Evolutionary conservation across 2,797 vertebrate species (phyloP).

Genomic region (Epinephelus awoara): DNA sequence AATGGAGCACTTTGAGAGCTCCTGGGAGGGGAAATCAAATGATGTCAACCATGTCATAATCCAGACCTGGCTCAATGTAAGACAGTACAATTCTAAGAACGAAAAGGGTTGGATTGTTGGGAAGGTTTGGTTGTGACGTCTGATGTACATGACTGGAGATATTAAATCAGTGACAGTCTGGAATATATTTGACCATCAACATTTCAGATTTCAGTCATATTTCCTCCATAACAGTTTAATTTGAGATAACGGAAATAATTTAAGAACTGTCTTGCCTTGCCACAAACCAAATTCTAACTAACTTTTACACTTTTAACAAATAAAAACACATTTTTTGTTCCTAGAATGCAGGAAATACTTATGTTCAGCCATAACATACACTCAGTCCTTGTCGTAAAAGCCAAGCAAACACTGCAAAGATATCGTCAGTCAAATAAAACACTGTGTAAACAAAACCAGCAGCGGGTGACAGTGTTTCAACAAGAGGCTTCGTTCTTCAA

Average conservation of each 20-base stretch:
- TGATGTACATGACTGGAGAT: constrained; percentile 43
- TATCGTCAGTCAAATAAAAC: constrained; percentile 35
- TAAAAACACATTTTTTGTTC: neutral
- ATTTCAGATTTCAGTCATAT: neutral
- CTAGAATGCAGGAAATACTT: neutral
- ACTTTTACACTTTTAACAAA: neutral
- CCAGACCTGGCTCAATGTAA: constrained; percentile 56
- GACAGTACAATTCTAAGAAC: constrained; percentile 38
- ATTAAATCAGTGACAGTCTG: constrained; percentile 32
- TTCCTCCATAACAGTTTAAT: neutral
- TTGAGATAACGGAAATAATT: neutral
- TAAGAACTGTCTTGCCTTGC: neutral
- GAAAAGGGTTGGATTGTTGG: neutral
- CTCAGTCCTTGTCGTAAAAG: neutral
- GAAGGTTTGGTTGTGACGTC: constrained; percentile 35
- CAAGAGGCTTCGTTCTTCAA: constrained; percentile 47
- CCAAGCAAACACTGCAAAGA: constrained; percentile 18
- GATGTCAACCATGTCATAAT: constrained; percentile 79
- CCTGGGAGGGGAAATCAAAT: constrained; percentile 79
- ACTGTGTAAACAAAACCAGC: constrained; percentile 60
- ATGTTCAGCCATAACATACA: neutral
- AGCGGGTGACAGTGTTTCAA: constrained; percentile 56
- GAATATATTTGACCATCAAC: constrained; percentile 29
- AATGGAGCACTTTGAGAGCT: constrained; percentile 82
- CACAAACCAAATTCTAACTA: neutral